A percentile compares a stretch with the other conserved stretches of the same genome.
phyloP scores from a whole-genome alignment of 2,113 vertebrate genomes.

The Lontra canadensis region DNA sequence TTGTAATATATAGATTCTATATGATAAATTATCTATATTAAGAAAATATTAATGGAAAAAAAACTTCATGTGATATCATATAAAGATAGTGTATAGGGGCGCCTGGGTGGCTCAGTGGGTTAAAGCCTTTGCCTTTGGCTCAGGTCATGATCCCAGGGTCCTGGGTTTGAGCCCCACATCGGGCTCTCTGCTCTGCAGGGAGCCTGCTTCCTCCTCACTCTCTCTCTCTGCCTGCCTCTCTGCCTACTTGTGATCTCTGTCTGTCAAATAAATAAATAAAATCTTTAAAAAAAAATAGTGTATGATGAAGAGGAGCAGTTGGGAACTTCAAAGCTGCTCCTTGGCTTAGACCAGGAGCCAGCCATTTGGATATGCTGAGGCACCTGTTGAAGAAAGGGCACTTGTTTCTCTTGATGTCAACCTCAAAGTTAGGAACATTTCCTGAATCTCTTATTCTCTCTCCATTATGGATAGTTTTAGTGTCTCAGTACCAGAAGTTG shows the following conservation, averaged over 20 bases:
- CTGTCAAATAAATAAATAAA: no score
- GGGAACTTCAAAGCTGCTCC: background rate
- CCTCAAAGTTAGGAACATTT: constrained; percentile 39
- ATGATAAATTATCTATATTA: background rate
- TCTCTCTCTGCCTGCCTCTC: no score
- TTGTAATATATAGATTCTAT: background rate
- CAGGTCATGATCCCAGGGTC: no score
- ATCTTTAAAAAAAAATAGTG: background rate
- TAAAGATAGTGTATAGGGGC: background rate
- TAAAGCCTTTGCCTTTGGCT: no score
- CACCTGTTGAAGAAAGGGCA: background rate
- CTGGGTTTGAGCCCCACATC: no score
- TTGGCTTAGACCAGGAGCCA: no score
- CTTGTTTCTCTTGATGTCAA: constrained; percentile 20
- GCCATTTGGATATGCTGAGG: background rate
- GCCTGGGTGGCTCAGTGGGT: no score
- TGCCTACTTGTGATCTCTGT: no score
- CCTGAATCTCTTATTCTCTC: constrained; percentile 50
- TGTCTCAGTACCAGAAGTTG: background rate
- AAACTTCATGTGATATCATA: background rate
- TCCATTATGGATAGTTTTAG: background rate
- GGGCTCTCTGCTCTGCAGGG: no score
- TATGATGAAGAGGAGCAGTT: background rate
- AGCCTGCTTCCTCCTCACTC: no score
- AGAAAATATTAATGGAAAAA: background rate